Percentiles rank a stretch among this genome's conserved stretches.
Conservation (phyloP, 2,797 vertebrate genomes). For the Melopsittacus undulatus region DNA sequence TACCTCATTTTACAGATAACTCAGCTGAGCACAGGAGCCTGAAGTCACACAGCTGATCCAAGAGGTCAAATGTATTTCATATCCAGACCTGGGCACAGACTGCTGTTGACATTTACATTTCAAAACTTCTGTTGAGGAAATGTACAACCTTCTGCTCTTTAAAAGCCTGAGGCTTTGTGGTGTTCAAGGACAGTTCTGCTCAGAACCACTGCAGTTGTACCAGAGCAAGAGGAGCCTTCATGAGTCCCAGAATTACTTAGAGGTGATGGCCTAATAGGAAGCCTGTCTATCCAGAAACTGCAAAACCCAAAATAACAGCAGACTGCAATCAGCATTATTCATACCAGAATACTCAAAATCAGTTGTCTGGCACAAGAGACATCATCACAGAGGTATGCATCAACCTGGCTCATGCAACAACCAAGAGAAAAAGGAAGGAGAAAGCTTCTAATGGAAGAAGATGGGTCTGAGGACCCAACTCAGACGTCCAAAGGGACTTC, state of each 20-base stretch:
- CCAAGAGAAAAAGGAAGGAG: not conserved
- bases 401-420: not conserved
- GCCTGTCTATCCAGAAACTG: not conserved
- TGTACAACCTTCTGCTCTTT: not conserved
- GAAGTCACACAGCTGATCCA: not conserved
- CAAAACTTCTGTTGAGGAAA: not conserved
- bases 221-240: not conserved
- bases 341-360: not conserved
- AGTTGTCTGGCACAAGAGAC: not conserved
- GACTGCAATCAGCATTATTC: not conserved
- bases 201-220: not conserved
- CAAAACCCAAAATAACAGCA: not conserved
- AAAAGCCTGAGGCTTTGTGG: not conserved
- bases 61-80: not conserved
- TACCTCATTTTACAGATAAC: not conserved
- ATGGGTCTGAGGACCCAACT: not conserved
- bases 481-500: not conserved
- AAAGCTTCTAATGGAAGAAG: not conserved
- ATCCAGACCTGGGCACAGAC: not conserved
- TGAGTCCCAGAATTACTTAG: not conserved
- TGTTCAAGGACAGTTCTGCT: not conserved
- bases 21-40: not conserved
- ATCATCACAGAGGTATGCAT: not conserved
- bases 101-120: not conserved
- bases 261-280: not conserved